phyloP scores from a whole-genome alignment of 1,140 invertebrate genomes.

The Bombus terrestris region DNA sequence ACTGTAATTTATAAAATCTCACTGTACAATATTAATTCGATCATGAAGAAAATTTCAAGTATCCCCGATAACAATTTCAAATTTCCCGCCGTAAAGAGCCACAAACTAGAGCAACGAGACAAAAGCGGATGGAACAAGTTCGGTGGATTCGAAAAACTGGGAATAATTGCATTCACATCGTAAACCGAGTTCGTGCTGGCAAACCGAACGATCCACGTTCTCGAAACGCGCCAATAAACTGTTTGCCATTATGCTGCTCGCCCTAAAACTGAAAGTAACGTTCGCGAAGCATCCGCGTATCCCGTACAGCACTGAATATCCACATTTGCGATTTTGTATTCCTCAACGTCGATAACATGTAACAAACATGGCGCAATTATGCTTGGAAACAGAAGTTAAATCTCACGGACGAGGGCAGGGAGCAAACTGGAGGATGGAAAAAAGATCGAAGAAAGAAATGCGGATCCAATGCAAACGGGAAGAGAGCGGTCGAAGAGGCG shows the following conservation, averaged over 20 bases:
- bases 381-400: constrained; percentile 18
- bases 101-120: background rate
- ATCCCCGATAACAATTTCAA: too few relatives aligned
- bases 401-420: too few relatives aligned
- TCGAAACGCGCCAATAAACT: background rate
- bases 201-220: background rate
- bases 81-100: background rate
- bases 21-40: too few relatives aligned
- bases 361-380: constrained; percentile 2
- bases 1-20: too few relatives aligned
- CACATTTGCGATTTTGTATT: constrained; percentile 17
- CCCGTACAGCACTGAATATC: too few relatives aligned
- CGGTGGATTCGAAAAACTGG: background rate
- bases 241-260: background rate
- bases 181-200: background rate
- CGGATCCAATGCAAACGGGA: constrained; percentile 16
- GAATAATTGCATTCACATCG: background rate
- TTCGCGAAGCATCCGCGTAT: background rate
- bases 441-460: background rate
- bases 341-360: background rate
- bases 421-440: background rate
- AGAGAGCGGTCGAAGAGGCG: background rate
- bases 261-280: background rate
- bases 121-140: too few relatives aligned
- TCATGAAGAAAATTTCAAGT: background rate